Conservation (phyloP, 2,797 vertebrate species). For the Lutjanus campechanus region DNA sequence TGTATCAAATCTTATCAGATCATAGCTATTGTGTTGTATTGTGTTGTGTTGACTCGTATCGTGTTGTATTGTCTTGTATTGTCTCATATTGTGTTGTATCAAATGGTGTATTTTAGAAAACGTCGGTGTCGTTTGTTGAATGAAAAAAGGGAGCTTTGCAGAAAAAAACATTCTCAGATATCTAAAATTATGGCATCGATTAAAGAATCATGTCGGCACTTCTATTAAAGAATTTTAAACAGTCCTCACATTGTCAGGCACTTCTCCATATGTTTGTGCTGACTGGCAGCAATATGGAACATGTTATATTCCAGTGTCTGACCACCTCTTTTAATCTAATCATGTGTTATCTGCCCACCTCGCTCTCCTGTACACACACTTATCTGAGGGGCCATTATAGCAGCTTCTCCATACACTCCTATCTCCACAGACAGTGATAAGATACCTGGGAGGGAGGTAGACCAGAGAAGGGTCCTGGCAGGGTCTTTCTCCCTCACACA, state of each 20-base stretch:
- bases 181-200: not conserved
- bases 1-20: too few relatives aligned
- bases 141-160: not conserved
- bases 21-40: too few relatives aligned
- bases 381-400: constrained; percentile 67
- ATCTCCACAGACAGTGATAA: constrained; percentile 70
- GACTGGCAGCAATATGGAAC: constrained; percentile 35
- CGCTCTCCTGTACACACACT: constrained; percentile 62
- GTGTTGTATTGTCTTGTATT: too few relatives aligned
- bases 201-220: not conserved
- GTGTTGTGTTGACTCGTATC: too few relatives aligned
- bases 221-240: not conserved
- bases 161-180: not conserved
- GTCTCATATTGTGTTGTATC: too few relatives aligned
- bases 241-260: not conserved
- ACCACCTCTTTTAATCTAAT: constrained; percentile 68
- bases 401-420: constrained; percentile 59
- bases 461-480: constrained; percentile 45
- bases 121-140: not conserved
- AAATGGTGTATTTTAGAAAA: not conserved
- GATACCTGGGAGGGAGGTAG: constrained; percentile 62
- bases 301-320: constrained; percentile 29
- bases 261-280: constrained; percentile 21
- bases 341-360: constrained; percentile 64
- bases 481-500: constrained; percentile 26